Base-by-base conservation (phyloP, 2,888 invertebrate genomes). In the Temnothorax rugatulus region DNA sequence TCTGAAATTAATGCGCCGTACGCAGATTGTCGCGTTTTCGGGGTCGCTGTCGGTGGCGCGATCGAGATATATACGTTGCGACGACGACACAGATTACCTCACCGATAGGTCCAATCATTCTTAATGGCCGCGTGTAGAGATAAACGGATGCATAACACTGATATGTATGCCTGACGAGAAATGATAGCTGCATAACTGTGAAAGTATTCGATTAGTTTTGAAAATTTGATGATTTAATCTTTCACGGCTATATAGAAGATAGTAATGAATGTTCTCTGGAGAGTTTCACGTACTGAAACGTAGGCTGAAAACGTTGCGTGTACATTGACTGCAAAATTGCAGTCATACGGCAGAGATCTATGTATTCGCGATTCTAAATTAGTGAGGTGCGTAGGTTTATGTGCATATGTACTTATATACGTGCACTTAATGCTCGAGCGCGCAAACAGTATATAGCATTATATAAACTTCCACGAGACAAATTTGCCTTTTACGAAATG, bases 1-100 rank as follows among this genome's bases (percentile, higher is more conserved):
- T 25, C 73, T 21, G 54, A 69, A 77, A 77, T 69, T 77, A 77
- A 77, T 69, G 73, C 21, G 9, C 15, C 73, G 29, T 21, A 71
- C 44, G 54, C 71, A 34, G 29, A 69, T 77, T 57, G 71, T 69
- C 54, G 29, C 69, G 73, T 68, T 77, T 76, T 29, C 54, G n/a
- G 13, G 8, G 7, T 41, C 50, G 13, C 5, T 21, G 18, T 41
- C 52, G 41, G 9, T 38, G 41, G 5, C 7, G 38, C 13, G 44
- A 9, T 18, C 38, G 21, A 25, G 7, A 57, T 38, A 47, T 59
- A 59, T 57, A 64, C 41, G 18, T 68, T 41, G 52, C 64, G 25
- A 54, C 25, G 52, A 77, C 29, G 29, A 15, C 44, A 34, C 57
- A 9, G 73, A 71, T 69, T 44, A 44, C 9, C 44, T 71, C 50